Percentiles rank a stretch among this genome's conserved stretches.
Conservation (phyloP, 2,797 vertebrate genomes). For the Mallotus villosus region DNA sequence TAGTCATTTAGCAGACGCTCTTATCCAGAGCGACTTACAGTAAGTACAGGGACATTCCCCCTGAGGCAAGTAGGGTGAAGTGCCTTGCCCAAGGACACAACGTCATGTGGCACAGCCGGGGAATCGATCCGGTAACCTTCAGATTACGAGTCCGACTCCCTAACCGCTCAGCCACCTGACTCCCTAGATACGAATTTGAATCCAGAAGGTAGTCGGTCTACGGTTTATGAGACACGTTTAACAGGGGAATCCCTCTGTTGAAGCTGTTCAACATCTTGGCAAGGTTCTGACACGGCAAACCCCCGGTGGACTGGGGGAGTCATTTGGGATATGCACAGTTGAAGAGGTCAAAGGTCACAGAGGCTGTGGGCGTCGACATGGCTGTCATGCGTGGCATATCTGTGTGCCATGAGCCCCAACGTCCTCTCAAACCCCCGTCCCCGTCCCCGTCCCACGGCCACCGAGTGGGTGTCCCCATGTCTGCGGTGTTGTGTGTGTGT, state of each 20-base stretch:
- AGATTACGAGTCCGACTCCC: too few species aligned
- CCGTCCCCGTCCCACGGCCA: constrained; percentile 10
- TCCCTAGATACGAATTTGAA: too few species aligned
- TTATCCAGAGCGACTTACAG: too few species aligned
- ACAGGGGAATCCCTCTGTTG: constrained; percentile 17
- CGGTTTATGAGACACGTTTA: constrained; percentile 11
- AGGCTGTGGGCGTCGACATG: not conserved
- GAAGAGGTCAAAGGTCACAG: constrained; percentile 47
- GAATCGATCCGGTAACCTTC: too few species aligned
- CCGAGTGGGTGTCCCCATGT: too few species aligned
- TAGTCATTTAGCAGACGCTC: too few species aligned
- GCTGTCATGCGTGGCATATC: constrained; percentile 22
- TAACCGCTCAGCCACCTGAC: too few species aligned
- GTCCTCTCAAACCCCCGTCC: constrained; percentile 10
- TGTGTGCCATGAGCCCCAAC: constrained; percentile 16
- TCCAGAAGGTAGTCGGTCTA: too few species aligned
- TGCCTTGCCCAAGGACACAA: too few species aligned
- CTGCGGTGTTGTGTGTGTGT: constrained; percentile 20
- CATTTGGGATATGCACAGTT: constrained; percentile 29
- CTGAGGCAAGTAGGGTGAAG: too few species aligned
- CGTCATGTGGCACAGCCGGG: too few species aligned
- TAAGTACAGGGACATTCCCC: too few species aligned
- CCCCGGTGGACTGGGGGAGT: constrained; percentile 6
- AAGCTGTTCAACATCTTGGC: not conserved
- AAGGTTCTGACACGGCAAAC: constrained; percentile 28